Percentiles rank a stretch among this genome's conserved stretches.
phyloP scores from a whole-genome alignment of 2,797 vertebrate genomes.

The Hydrolagus colliei region DNA sequence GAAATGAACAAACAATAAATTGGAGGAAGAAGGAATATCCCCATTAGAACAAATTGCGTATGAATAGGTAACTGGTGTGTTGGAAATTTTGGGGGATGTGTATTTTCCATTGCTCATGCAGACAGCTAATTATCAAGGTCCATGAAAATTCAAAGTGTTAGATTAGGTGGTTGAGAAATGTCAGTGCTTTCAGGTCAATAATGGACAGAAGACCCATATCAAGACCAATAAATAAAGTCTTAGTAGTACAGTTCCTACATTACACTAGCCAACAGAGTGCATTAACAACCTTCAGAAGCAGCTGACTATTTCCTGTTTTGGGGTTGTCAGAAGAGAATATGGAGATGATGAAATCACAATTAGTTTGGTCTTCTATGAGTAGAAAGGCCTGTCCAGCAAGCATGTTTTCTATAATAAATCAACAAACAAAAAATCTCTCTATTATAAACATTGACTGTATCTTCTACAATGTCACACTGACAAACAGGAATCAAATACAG shows the following conservation, averaged over 20 bases:
- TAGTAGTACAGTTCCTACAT: neutral
- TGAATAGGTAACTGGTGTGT: neutral
- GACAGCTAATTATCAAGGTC: neutral
- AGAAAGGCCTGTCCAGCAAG: conserved; percentile 5
- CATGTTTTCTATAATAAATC: neutral
- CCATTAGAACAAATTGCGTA: neutral
- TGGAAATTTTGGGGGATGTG: neutral
- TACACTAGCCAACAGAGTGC: neutral
- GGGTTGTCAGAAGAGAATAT: neutral
- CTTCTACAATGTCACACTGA: conserved; percentile 3
- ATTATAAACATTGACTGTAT: neutral
- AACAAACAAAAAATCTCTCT: neutral
- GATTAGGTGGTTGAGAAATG: neutral
- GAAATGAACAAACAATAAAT: neutral
- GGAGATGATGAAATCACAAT: neutral
- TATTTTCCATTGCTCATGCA: neutral
- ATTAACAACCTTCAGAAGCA: too few species aligned
- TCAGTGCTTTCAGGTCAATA: neutral
- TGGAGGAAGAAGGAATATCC: neutral
- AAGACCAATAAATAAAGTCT: neutral
- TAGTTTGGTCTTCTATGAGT: neutral
- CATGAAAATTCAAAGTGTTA: neutral
- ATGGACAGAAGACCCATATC: neutral
- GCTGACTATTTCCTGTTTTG: too few species aligned
- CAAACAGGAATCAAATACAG: conserved; percentile 7